Conservation (phyloP, 1,140 invertebrate genomes). For the Zaprionus africanus region DNA sequence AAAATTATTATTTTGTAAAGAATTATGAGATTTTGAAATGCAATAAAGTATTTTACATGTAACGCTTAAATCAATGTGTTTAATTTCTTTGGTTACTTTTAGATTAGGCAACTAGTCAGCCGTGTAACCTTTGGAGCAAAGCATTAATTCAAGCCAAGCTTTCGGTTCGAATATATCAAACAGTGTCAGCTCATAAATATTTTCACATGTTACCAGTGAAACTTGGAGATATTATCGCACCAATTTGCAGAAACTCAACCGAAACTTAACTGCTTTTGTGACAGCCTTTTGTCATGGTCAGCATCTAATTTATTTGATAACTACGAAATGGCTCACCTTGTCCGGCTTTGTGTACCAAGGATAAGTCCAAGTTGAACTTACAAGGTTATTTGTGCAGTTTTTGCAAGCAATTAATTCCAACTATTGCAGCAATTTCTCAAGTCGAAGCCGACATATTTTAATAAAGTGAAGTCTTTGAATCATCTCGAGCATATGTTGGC, state of each 20-base stretch:
- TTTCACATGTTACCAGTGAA: background rate
- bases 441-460: constrained; percentile 51
- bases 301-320: constrained; percentile 71
- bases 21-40: background rate
- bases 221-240: constrained; percentile 33
- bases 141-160: background rate
- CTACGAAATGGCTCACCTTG: constrained; percentile 62
- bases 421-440: constrained; percentile 54
- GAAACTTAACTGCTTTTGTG: constrained; percentile 54
- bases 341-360: background rate
- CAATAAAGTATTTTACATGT: background rate
- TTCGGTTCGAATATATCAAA: constrained; percentile 10
- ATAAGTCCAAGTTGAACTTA: constrained; percentile 14
- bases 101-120: too few relatives aligned
- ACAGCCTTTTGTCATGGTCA: constrained; percentile 55
- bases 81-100: background rate
- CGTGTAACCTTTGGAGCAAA: too few relatives aligned
- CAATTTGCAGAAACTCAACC: constrained; percentile 53
- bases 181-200: constrained; percentile 6
- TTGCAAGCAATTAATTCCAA: constrained; percentile 75
- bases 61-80: background rate
- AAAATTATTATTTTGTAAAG: too few relatives aligned
- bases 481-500: constrained; percentile 39
- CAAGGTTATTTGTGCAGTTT: constrained; percentile 44
- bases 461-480: constrained; percentile 59